Base-by-base conservation (phyloP, 2,797 vertebrate species). In the Rachycentron canadum region DNA sequence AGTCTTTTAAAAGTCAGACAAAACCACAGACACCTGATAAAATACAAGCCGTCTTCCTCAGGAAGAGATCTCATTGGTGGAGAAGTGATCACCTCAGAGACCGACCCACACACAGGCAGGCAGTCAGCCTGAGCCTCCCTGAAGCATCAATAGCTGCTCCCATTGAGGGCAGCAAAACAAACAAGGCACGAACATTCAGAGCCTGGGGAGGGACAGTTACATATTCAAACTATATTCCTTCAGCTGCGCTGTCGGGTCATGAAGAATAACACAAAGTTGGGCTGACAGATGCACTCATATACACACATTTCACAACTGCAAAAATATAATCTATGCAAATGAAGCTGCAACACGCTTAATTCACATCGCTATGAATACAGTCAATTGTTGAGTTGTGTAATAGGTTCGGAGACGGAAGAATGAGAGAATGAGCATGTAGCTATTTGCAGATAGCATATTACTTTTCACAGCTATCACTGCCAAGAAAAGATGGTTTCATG, bases 121-220 rank as follows among this genome's bases (percentile, higher is more conserved):
- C 58, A 76, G 65, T 9, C 63, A 60, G 66, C 45, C 56, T 0
- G 14, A 64, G 61, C 66, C 57, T 83, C 76, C 67, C 72, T 62
- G 79, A 65, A 77, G 85, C 76, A 84, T 83, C 70, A 67, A 70
- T 66, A 68, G 68, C 69, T 78, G 68, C 74, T 86, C 73, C 69
- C 73, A 79, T n/a, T 66, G 72, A 89, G 78, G 74, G 71, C n/a
- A 84, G 76, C 73, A 84, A 84, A 88, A 86, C 85, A 89, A 88
- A 64, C 11, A 0, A 73, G 60, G 70, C 49, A 73, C 76, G 78
- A 78, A 80, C 76, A 82, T 75, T 53, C 23, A 26, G 64, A 76
- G 61, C 69, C 79, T 65, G 76, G 74, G 77, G 76, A 83, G 73
- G 41, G 56, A 53, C 25, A 4, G 62, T n/a, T 77, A 25, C 21